Conservation (phyloP, 2,113 vertebrate species). For the Uropsilus gracilis region DNA sequence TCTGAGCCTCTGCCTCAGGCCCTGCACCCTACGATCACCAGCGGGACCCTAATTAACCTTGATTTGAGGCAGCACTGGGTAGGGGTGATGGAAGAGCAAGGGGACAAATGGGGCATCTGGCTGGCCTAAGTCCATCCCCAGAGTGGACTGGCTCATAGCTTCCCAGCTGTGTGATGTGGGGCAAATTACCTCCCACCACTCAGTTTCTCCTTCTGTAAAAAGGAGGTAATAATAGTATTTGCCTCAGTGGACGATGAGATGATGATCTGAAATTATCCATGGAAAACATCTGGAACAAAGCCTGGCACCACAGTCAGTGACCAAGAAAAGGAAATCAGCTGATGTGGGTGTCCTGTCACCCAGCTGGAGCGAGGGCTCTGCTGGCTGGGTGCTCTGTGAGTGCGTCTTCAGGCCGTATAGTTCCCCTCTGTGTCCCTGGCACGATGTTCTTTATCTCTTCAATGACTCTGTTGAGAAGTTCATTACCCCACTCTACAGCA, state of each 20-base stretch:
- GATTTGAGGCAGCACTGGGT: not conserved
- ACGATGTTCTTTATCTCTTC: not conserved
- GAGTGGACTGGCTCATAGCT: not conserved
- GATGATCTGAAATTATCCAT: not conserved
- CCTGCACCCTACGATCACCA: not conserved
- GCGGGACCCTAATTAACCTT: slow-evolving; percentile 36
- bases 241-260: not conserved
- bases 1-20: not conserved
- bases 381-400: not conserved
- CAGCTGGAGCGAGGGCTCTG: too few relatives aligned
- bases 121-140: not conserved
- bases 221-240: not conserved
- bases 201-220: not conserved
- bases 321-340: not conserved
- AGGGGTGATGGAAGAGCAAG: not conserved
- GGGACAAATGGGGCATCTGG: not conserved
- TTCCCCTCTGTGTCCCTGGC: not conserved
- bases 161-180: not conserved
- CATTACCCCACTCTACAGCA: not conserved
- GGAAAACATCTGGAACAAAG: not conserved
- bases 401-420: not conserved
- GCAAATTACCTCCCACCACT: not conserved
- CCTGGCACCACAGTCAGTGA: not conserved
- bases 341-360: too few relatives aligned
- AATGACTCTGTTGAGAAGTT: not conserved